Evolutionary conservation across 2,888 invertebrate genomes (phyloP).

Genomic region (Podotricha telesiphe): DNA sequence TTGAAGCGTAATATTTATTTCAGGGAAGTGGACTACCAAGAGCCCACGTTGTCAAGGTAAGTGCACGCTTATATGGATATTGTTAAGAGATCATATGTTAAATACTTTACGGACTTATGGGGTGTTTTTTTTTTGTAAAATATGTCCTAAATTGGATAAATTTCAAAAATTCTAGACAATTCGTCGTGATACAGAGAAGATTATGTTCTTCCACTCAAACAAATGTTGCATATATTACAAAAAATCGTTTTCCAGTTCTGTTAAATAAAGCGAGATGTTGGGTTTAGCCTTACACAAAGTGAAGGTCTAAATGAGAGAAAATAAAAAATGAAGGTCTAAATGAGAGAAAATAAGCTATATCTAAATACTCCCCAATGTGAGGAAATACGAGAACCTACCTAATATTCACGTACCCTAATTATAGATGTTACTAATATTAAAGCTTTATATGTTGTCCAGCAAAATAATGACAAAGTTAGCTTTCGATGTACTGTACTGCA

Average conservation of each 20-base stretch:
- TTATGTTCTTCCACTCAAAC: no score
- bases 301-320: no score
- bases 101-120: no score
- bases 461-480: constrained; percentile 47
- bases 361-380: no score
- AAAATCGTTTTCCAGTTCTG: no score
- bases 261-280: no score
- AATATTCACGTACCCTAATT: not conserved
- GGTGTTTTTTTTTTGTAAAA: not conserved
- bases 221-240: no score
- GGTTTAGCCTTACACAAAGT: no score
- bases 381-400: not conserved
- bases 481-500: constrained; percentile 56
- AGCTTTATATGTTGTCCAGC: constrained; percentile 55
- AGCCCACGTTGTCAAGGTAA: constrained; percentile 77
- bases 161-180: no score
- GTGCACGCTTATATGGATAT: constrained; percentile 56
- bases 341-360: no score
- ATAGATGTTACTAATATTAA: constrained; percentile 37
- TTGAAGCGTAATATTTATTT: constrained; percentile 69
- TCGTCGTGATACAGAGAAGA: no score
- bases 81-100: not conserved
- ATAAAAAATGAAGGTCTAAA: no score
- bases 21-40: constrained; percentile 77
- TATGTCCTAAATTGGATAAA: not conserved